Evolutionary conservation across 2,113 vertebrate genomes (phyloP).

Genomic region (Anoplopoma fimbria): DNA sequence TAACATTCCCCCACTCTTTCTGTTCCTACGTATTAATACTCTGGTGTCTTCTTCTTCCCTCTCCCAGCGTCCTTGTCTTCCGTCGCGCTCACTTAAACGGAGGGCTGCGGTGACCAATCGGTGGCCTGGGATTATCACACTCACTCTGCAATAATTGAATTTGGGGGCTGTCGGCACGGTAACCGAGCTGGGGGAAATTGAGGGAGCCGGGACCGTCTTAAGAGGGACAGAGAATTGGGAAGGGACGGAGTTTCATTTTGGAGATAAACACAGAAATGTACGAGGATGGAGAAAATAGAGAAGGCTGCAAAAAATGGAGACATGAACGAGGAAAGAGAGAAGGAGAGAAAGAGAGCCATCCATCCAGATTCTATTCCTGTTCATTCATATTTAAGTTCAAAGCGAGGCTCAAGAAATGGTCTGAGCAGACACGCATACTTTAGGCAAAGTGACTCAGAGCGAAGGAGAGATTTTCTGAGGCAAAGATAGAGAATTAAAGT

Average conservation of each 20-base stretch:
- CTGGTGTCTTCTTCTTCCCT: neutral
- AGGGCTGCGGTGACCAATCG: conserved; percentile 78
- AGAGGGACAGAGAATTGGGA: conserved; percentile 4
- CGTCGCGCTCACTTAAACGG: conserved; percentile 52
- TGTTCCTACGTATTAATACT: conserved; percentile 18
- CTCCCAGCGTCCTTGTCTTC: conserved; percentile 6
- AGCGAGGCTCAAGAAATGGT: neutral
- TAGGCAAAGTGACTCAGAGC: conserved; percentile 4
- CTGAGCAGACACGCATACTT: neutral
- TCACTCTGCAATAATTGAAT: conserved; percentile 79
- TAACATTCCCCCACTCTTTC: conserved; percentile 24
- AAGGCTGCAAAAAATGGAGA: neutral
- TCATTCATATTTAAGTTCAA: neutral
- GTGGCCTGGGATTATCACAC: conserved; percentile 78
- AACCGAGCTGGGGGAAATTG: conserved; percentile 50
- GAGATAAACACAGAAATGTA: neutral
- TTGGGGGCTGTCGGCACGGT: conserved; percentile 67
- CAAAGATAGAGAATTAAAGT: conserved; percentile 51
- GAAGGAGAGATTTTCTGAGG: conserved; percentile 40
- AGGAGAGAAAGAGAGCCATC: neutral
- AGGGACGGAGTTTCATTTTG: too few relatives aligned
- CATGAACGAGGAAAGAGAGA: neutral
- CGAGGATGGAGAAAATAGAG: too few relatives aligned
- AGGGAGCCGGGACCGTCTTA: conserved; percentile 22
- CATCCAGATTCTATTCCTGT: neutral